phyloP scores from a whole-genome alignment of 2,888 invertebrate genomes.

The Belgica antarctica region DNA sequence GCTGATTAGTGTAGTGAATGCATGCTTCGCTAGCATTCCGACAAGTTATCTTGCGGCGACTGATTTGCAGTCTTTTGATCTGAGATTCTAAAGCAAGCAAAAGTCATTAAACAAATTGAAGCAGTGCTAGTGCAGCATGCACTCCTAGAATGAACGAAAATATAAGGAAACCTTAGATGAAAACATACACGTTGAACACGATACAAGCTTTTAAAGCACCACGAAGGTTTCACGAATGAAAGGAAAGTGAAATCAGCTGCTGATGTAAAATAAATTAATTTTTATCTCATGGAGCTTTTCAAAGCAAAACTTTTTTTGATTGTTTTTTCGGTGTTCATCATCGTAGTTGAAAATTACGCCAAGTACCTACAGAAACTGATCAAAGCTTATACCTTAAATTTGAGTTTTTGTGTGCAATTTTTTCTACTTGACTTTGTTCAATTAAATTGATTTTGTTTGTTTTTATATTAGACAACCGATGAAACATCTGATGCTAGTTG shows the following conservation, averaged over 20 bases:
- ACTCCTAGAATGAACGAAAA: too few relatives aligned
- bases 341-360: slow-evolving; percentile 38
- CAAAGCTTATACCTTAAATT: background rate
- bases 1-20: too few relatives aligned
- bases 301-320: background rate
- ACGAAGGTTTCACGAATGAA: background rate
- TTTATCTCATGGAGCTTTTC: background rate
- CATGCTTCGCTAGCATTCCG: too few relatives aligned
- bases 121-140: too few relatives aligned
- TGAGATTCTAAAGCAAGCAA: too few relatives aligned
- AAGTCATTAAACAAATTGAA: too few relatives aligned
- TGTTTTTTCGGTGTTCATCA: slow-evolving; percentile 6
- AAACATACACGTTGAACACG: too few relatives aligned
- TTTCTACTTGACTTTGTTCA: background rate
- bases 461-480: background rate
- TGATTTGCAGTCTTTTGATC: too few relatives aligned
- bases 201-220: slow-evolving; percentile 12
- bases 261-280: slow-evolving; percentile 1
- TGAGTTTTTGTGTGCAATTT: slow-evolving; percentile 1
- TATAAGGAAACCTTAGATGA: too few relatives aligned
- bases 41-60: too few relatives aligned
- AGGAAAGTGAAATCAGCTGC: background rate
- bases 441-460: background rate
- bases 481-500: slow-evolving; percentile 6
- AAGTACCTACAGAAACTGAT: slow-evolving; percentile 28